A percentile compares a stretch with the other conserved stretches of the same genome.
These are phyloP conservation scores for human DNA, from an alignment of 2,113 vertebrate genomes.

Conservation along the genomic window DNA sequence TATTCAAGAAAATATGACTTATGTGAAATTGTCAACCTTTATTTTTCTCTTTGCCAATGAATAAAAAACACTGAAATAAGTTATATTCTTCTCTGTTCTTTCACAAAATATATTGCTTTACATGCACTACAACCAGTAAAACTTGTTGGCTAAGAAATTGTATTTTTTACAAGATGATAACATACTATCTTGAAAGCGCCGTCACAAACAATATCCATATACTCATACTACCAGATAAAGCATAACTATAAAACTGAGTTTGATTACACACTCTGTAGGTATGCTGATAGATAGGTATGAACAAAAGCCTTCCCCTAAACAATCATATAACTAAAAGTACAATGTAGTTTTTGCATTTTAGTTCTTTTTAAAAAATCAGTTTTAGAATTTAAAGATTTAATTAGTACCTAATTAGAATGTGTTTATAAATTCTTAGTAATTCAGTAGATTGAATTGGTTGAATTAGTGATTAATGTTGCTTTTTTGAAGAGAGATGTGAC, in stretches of 20 bases:
- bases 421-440: constrained; percentile 45
- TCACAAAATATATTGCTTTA: constrained; percentile 37
- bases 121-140: background rate
- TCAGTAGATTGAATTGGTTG: constrained; percentile 18
- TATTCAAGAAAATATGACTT: constrained; percentile 14
- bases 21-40: background rate
- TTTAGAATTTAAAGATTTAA: constrained; percentile 50
- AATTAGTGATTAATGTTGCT: background rate
- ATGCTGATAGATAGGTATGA: background rate
- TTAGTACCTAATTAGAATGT: background rate
- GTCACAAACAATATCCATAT: constrained; percentile 50
- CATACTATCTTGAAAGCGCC: constrained; percentile 11
- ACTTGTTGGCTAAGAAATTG: constrained; percentile 47
- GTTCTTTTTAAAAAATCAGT: background rate
- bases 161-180: constrained; percentile 30
- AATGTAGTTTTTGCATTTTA: background rate
- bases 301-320: constrained; percentile 29
- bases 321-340: background rate
- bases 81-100: background rate
- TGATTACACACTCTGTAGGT: constrained; percentile 35
- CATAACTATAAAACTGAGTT: constrained; percentile 29
- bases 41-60: constrained; percentile 20
- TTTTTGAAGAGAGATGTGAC: constrained; percentile 33
- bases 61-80: constrained; percentile 15
- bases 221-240: constrained; percentile 31